Evolutionary conservation across 2,888 invertebrate genomes (phyloP), one percentile per base, ranked within the genome.

Genomic region (Onchidella celtica): DNA sequence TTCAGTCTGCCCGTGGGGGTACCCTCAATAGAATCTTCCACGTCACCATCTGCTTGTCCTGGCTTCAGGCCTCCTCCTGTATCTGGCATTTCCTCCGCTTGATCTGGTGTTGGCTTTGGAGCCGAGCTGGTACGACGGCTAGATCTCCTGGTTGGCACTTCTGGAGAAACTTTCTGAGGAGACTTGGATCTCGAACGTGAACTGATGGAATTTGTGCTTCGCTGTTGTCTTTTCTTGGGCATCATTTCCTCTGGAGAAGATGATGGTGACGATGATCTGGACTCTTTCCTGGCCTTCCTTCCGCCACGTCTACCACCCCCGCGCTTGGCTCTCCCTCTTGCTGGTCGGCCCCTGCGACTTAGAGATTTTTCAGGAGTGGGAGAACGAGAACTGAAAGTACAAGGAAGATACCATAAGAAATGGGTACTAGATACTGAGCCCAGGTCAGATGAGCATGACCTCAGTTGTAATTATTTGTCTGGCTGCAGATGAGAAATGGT

Each of bases 331-430:
- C 32, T 57, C 21, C 70, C 76, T 63, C 81, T 57, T 47, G 74
- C 34, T n/a, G 61, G 68, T 3, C 65, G 69, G 3, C 76, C 76
- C 32, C 81, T 69, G 21, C 70, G 36, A 27, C 70, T 75, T 47
- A 55, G 21, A 69, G 75, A 40, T 47, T 76, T 61, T 1, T 81
- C 81, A 59, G 81, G 65, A 32, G 72, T 38, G 17, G 75, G 76
- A n/a, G 81, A 81, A 36, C 72, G 61, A 59, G 74, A 74, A 65
- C 81, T 81, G 76, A 76, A 81, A 81, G 24, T 17, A 75, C n/a
- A 61, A 61, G 61, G 4, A 21, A 27, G 6, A 61, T n/a, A n/a
- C n/a, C n/a, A n/a, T n/a, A n/a, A n/a, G n/a, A n/a, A n/a, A n/a
- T n/a, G n/a, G n/a, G n/a, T n/a, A n/a, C n/a, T n/a, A n/a, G n/a